Percentiles rank a stretch among this genome's conserved stretches.
phyloP scores from a whole-genome alignment of 2,113 vertebrate genomes.

The Rhizomys pruinosus region DNA sequence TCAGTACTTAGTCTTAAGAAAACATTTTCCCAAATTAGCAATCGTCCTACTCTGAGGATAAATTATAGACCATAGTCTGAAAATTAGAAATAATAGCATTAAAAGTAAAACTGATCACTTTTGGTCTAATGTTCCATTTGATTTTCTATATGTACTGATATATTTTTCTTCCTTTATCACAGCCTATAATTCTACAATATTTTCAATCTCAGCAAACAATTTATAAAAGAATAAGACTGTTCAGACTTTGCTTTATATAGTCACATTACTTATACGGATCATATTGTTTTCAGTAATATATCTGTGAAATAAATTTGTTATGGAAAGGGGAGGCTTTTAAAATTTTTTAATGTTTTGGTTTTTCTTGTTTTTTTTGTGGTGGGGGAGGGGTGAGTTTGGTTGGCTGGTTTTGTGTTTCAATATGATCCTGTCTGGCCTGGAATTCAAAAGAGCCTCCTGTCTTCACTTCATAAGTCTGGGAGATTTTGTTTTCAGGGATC shows the following conservation, averaged over 20 bases:
- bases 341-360: background rate
- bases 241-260: constrained; percentile 17
- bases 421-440: background rate
- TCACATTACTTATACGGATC: background rate
- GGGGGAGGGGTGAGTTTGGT: background rate
- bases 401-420: background rate
- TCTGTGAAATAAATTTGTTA: constrained; percentile 53
- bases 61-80: background rate
- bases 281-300: constrained; percentile 46
- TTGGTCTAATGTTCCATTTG: background rate
- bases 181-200: constrained; percentile 29
- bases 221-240: background rate
- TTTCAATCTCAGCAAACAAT: constrained; percentile 45
- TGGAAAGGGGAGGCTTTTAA: no score
- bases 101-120: background rate
- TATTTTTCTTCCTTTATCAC: constrained; percentile 24
- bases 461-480: background rate
- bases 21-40: background rate
- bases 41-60: constrained; percentile 14
- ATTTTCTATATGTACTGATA: background rate
- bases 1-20: constrained; percentile 4
- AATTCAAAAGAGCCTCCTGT: background rate
- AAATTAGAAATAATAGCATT: background rate
- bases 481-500: constrained; percentile 33
- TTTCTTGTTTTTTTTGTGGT: background rate